Evolutionary conservation across 2,113 vertebrate species (phyloP).

Genomic region (Cephalopholis sonnerati): DNA sequence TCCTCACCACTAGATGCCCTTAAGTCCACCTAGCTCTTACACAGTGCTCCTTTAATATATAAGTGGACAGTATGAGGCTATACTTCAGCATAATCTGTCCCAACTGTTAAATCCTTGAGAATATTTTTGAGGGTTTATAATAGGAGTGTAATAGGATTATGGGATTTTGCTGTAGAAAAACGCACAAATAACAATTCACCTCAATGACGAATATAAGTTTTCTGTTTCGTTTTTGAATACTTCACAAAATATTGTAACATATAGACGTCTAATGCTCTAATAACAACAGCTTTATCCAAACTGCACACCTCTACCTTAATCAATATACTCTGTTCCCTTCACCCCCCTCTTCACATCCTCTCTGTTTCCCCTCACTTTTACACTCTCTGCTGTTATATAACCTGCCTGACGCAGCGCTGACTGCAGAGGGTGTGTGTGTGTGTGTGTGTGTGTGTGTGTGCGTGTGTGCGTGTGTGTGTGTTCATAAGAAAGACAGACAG

Average conservation of each 20-base stretch:
- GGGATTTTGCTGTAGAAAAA: slow-evolving; percentile 16
- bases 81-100: slow-evolving; percentile 19
- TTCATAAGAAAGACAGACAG: slow-evolving; percentile 52
- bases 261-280: not conserved
- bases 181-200: not conserved
- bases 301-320: not conserved
- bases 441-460: slow-evolving; percentile 46
- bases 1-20: too few species aligned
- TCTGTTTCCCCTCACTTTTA: slow-evolving; percentile 37
- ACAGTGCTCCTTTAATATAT: not conserved
- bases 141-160: slow-evolving; percentile 44
- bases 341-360: slow-evolving; percentile 10
- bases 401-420: slow-evolving; percentile 80
- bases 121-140: slow-evolving; percentile 23
- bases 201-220: not conserved
- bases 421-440: slow-evolving; percentile 71
- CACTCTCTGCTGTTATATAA: slow-evolving; percentile 77
- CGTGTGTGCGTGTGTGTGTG: slow-evolving; percentile 13
- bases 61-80: slow-evolving; percentile 16
- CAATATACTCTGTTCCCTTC: slow-evolving; percentile 26
- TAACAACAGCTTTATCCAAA: not conserved
- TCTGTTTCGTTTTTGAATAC: not conserved
- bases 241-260: not conserved
- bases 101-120: slow-evolving; percentile 18
- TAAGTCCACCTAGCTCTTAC: too few species aligned